phyloP scores from a whole-genome alignment of 1,140 invertebrate species.

The Pachypeltis micranthus region DNA sequence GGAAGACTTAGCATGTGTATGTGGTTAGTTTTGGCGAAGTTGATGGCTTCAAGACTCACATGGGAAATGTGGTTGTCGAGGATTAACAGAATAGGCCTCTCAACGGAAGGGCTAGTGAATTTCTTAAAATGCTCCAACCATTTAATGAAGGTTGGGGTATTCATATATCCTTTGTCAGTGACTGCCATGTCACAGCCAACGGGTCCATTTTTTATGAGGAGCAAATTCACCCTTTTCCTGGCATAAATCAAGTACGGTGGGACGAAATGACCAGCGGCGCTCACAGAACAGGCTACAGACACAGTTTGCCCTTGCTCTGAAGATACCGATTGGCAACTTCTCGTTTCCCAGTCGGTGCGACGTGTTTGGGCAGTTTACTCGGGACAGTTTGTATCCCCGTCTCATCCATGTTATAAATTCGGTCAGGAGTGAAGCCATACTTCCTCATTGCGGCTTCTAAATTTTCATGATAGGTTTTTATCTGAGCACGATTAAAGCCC shows the following conservation, averaged over 20 bases:
- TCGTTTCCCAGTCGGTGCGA: slow-evolving; percentile 28
- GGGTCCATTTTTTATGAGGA: slow-evolving; percentile 15
- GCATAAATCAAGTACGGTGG: slow-evolving; percentile 29
- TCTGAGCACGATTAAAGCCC: not conserved
- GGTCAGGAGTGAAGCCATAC: slow-evolving; percentile 23
- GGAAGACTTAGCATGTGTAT: slow-evolving; percentile 33
- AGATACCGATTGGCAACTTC: slow-evolving; percentile 32
- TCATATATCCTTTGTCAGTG: slow-evolving; percentile 31
- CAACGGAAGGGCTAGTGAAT: slow-evolving; percentile 31
- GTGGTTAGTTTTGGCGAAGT: slow-evolving; percentile 30
- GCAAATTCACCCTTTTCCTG: slow-evolving; percentile 16
- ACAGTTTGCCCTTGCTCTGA: slow-evolving; percentile 30
- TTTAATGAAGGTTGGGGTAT: slow-evolving; percentile 29
- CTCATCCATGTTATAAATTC: slow-evolving; percentile 34
- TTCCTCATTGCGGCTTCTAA: not conserved
- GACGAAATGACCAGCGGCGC: slow-evolving; percentile 22
- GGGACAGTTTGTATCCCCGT: slow-evolving; percentile 35
- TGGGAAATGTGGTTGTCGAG: not conserved
- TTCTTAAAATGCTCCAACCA: slow-evolving; percentile 32
- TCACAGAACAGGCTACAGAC: not conserved
- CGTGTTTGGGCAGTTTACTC: slow-evolving; percentile 32
- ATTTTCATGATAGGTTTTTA: not conserved
- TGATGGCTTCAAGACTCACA: slow-evolving; percentile 24
- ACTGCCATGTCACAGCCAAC: slow-evolving; percentile 14
- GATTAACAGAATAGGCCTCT: slow-evolving; percentile 13